Conservation (phyloP, 2,888 invertebrate genomes). For the Conus canariensis region DNA sequence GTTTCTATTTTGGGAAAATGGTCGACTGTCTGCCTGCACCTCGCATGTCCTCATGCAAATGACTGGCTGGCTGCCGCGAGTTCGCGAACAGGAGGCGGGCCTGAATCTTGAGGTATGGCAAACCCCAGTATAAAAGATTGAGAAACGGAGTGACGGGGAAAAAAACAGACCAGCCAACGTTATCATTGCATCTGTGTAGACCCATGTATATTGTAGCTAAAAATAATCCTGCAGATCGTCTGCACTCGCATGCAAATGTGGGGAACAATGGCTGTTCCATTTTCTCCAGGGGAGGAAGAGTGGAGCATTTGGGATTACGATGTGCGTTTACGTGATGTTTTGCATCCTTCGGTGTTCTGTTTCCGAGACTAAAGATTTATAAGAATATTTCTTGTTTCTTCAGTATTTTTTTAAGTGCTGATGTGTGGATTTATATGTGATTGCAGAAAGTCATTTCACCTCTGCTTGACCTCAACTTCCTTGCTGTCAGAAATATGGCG, state of each 20-base stretch:
- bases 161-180: slow-evolving; percentile 3
- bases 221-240: slow-evolving; percentile 35
- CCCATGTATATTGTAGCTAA: slow-evolving; percentile 38
- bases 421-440: neutral
- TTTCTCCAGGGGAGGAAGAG: slow-evolving; percentile 42
- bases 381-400: neutral
- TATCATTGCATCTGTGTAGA: slow-evolving; percentile 17
- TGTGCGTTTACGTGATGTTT: neutral
- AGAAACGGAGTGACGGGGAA: neutral
- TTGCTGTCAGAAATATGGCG: slow-evolving; percentile 61
- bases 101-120: neutral
- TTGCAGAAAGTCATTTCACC: slow-evolving; percentile 48
- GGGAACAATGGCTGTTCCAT: slow-evolving; percentile 44
- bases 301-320: slow-evolving; percentile 41
- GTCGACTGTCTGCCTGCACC: slow-evolving; percentile 15
- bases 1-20: slow-evolving; percentile 26
- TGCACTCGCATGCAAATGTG: slow-evolving; percentile 45
- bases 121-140: slow-evolving; percentile 20
- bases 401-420: neutral
- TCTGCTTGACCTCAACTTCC: slow-evolving; percentile 51
- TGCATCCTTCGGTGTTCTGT: neutral
- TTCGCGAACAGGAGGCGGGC: slow-evolving; percentile 21
- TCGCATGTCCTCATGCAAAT: slow-evolving; percentile 36
- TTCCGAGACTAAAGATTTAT: neutral
- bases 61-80: slow-evolving; percentile 29